These are phyloP conservation scores for Drosophila littoralis DNA, from an alignment of 1,140 invertebrate species.

Conservation along the genomic window DNA sequence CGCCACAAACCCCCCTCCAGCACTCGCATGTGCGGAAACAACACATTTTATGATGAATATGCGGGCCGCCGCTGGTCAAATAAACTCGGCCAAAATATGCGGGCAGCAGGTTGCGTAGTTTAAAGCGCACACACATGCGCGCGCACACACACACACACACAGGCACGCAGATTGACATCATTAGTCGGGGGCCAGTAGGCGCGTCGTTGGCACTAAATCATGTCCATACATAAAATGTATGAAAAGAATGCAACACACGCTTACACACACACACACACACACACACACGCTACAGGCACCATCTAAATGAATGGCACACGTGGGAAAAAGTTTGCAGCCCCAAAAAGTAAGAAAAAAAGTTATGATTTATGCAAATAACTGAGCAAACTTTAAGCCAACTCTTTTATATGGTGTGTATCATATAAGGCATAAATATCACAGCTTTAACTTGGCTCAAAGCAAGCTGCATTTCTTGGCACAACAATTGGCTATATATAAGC, in stretches of 20 bases:
- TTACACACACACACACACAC: conserved; percentile 11
- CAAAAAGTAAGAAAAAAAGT: conserved; percentile 34
- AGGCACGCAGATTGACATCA: conserved; percentile 74
- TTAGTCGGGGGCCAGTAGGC: conserved; percentile 54
- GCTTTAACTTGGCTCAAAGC: conserved; percentile 2
- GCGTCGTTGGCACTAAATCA: conserved; percentile 64
- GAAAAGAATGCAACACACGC: conserved; percentile 23
- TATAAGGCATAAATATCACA: not conserved
- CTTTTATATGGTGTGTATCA: not conserved
- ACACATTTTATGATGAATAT: conserved; percentile 77
- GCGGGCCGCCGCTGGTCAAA: conserved; percentile 62
- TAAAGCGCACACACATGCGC: conserved; percentile 48
- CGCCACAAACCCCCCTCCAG: not conserved
- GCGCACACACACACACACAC: not conserved
- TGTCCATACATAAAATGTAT: conserved; percentile 37
- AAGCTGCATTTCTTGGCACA: conserved; percentile 9
- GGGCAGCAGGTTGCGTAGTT: conserved; percentile 49
- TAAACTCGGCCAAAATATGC: conserved; percentile 75
- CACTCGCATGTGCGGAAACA: conserved; percentile 15
- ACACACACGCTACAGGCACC: too few relatives aligned
- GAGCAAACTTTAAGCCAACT: conserved; percentile 15
- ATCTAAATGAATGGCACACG: conserved; percentile 71
- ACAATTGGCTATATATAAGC: conserved; percentile 1
- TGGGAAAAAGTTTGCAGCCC: conserved; percentile 49
- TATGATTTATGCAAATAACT: conserved; percentile 76